Percentiles rank a stretch among this genome's conserved stretches.
These are phyloP conservation scores for Paracyprichromis sp. DNA, from an alignment of 2,113 vertebrate genomes.

Conservation along the genomic window DNA sequence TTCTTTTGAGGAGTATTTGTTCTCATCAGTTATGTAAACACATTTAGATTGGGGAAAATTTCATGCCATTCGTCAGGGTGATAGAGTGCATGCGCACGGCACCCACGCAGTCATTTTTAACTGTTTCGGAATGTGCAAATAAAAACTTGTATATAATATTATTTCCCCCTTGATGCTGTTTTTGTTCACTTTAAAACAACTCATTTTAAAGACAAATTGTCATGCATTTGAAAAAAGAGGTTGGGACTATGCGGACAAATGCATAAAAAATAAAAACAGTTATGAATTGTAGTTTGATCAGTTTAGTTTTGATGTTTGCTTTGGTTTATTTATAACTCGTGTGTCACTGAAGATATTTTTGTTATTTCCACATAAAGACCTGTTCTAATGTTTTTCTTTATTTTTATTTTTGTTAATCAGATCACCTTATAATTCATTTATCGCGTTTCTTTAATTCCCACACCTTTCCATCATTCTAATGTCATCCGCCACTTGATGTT, in stretches of 20 bases:
- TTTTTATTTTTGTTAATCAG: not conserved
- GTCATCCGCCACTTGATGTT: constrained; percentile 6
- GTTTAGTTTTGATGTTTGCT: not conserved
- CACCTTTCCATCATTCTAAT: constrained; percentile 24
- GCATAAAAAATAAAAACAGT: not conserved
- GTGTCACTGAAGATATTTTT: not conserved
- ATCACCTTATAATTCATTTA: not conserved
- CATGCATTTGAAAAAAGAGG: not conserved
- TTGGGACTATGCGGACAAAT: not conserved
- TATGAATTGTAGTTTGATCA: not conserved
- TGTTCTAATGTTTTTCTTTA: not conserved
- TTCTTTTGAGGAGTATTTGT: constrained; percentile 4
- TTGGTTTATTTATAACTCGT: not conserved
- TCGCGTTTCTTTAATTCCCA: not conserved
- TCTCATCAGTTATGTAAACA: constrained; percentile 46
- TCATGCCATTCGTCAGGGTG: not conserved
- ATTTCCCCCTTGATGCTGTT: not conserved
- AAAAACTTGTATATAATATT: not conserved
- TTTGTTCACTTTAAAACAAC: not conserved
- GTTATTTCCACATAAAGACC: not conserved
- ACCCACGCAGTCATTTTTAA: not conserved
- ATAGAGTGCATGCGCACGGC: not conserved
- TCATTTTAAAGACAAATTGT: not conserved
- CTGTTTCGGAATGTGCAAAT: not conserved
- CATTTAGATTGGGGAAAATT: not conserved